These are phyloP conservation scores for Raillietiella orientalis DNA, from an alignment of 2,888 invertebrate genomes.

Conservation along the genomic window DNA sequence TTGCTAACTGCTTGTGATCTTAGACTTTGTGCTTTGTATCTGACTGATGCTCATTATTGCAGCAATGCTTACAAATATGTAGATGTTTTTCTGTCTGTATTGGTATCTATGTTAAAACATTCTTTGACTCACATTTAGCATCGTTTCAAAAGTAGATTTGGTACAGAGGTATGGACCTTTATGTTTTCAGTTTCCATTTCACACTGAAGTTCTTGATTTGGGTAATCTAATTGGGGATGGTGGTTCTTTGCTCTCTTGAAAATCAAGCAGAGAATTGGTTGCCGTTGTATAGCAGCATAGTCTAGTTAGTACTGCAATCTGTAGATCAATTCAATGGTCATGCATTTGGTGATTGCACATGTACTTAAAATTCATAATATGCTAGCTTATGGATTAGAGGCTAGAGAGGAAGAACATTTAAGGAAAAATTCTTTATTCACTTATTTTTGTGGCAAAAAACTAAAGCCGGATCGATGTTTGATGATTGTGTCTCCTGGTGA, in stretches of 20 bases:
- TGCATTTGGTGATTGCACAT: conserved; percentile 52
- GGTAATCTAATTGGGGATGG: conserved; percentile 41
- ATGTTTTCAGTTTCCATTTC: conserved; percentile 58
- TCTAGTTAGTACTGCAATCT: conserved; percentile 44
- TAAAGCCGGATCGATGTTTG: too few relatives aligned
- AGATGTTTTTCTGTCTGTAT: conserved; percentile 53
- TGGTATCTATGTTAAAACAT: conserved; percentile 77
- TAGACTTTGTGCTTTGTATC: conserved; percentile 59
- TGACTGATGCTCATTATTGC: conserved; percentile 86
- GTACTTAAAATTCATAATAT: conserved; percentile 47
- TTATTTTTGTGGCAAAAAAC: too few relatives aligned
- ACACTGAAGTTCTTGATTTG: conserved; percentile 74
- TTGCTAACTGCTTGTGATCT: conserved; percentile 23
- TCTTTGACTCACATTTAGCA: conserved; percentile 80
- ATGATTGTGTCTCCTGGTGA: too few relatives aligned
- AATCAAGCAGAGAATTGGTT: conserved; percentile 53
- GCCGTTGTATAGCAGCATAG: conserved; percentile 67
- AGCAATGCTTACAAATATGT: conserved; percentile 81
- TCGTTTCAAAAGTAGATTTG: conserved; percentile 67
- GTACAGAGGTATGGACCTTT: conserved; percentile 39
- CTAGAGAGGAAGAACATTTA: too few relatives aligned
- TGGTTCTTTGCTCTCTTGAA: conserved; percentile 24
- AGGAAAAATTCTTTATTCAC: too few relatives aligned
- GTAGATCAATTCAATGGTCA: conserved; percentile 43
- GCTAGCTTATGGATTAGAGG: conserved; percentile 52